Percentiles rank a stretch among this genome's conserved stretches.
These are phyloP conservation scores for Morone chrysops DNA, from an alignment of 2,113 vertebrate genomes.

Conservation along the genomic window DNA sequence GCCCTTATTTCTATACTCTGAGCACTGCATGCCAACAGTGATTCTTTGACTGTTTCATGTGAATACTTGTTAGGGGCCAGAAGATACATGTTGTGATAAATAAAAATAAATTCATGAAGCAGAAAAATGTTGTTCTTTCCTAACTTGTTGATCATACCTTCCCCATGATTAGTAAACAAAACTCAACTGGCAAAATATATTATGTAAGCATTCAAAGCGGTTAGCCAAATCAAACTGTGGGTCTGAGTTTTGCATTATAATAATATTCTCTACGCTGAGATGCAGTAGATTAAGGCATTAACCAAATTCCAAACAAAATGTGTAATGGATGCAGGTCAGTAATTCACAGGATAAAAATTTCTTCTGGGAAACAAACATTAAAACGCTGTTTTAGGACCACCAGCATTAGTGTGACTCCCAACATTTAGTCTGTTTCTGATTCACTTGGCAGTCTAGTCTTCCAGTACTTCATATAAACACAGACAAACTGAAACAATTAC, in stretches of 20 bases:
- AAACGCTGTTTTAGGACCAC: conserved; percentile 10
- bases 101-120: not conserved
- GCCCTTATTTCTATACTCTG: not conserved
- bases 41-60: not conserved
- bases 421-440: conserved; percentile 55
- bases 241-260: not conserved
- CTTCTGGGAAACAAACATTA: conserved; percentile 15
- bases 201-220: not conserved
- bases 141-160: not conserved
- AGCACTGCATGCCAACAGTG: not conserved
- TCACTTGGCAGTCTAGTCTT: conserved; percentile 33
- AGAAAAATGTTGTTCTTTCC: not conserved
- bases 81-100: not conserved
- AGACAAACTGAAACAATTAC: conserved; percentile 42
- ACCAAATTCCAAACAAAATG: conserved; percentile 2
- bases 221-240: not conserved
- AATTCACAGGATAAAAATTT: conserved; percentile 29
- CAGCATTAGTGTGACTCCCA: not conserved
- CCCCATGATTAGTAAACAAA: not conserved
- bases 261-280: conserved; percentile 1
- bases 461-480: conserved; percentile 40
- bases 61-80: not conserved
- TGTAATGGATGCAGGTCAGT: not conserved
- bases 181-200: not conserved
- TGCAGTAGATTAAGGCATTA: not conserved